Evolutionary conservation across 2,113 vertebrate genomes (phyloP).

Genomic region (Gallinago jamesoni): DNA sequence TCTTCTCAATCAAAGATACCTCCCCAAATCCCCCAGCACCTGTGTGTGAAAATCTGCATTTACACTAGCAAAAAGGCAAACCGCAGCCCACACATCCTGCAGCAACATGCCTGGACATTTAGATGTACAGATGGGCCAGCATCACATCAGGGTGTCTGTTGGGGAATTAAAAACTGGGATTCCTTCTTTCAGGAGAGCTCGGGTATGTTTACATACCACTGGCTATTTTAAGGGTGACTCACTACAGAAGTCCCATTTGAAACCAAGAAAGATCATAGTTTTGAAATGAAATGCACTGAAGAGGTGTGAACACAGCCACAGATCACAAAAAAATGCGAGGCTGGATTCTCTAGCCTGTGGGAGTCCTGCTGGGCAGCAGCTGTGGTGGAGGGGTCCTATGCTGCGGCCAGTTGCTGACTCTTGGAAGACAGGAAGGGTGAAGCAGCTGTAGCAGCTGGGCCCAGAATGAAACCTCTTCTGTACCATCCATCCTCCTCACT

Average conservation of each 20-base stretch:
- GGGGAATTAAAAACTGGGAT: background rate
- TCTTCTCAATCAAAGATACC: background rate
- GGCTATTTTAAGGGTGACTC: conserved; percentile 36
- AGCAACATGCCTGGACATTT: background rate
- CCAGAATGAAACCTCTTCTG: background rate
- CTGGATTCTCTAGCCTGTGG: background rate
- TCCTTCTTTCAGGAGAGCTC: background rate
- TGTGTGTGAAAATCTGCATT: background rate
- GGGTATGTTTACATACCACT: conserved; percentile 32
- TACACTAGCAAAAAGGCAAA: background rate
- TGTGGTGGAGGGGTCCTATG: background rate
- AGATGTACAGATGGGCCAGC: background rate
- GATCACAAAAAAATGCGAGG: conserved; percentile 47
- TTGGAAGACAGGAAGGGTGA: background rate
- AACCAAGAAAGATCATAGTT: background rate
- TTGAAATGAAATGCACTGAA: background rate
- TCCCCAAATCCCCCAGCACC: conserved; percentile 12
- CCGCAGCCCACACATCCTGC: background rate
- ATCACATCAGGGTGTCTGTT: background rate
- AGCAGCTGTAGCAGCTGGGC: background rate
- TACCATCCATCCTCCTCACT: fast-evolving
- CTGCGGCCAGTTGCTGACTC: fast-evolving
- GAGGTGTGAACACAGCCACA: conserved; percentile 14
- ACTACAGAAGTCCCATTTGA: background rate
- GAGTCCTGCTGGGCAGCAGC: background rate